phyloP scores from a whole-genome alignment of 2,888 invertebrate genomes.

The Drosophila anomalipes region DNA sequence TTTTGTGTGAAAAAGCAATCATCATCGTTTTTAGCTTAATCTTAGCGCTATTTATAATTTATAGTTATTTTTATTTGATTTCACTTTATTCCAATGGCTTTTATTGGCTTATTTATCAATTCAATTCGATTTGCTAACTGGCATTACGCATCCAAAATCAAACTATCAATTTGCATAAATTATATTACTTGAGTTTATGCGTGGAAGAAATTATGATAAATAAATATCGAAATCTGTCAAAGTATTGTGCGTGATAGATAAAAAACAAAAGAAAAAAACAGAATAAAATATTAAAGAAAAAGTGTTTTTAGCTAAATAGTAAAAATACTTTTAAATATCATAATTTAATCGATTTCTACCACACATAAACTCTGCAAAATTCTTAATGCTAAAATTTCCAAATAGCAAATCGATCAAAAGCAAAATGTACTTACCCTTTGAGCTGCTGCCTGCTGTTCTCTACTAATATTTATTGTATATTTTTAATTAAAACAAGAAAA shows the following conservation, averaged over 20 bases:
- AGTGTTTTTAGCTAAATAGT: not conserved
- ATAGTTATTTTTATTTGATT: constrained; percentile 59
- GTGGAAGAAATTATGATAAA: constrained; percentile 1
- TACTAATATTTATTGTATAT: constrained; percentile 78
- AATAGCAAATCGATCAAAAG: constrained; percentile 25
- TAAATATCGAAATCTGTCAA: not conserved
- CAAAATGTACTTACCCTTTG: constrained; percentile 56
- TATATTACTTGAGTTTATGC: constrained; percentile 10
- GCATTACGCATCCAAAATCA: not conserved
- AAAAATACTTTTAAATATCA: not conserved
- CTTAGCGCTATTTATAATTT: constrained; percentile 64
- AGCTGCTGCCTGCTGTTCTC: constrained; percentile 60
- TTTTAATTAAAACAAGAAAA: constrained; percentile 24
- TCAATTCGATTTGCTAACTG: constrained; percentile 29
- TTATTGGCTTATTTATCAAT: constrained; percentile 26
- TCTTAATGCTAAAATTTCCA: not conserved
- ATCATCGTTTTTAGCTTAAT: constrained; percentile 60
- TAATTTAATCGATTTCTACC: not conserved
- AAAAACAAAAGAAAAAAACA: not conserved
- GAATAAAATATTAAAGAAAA: not conserved
- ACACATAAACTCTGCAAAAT: constrained; percentile 1
- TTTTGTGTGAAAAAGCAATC: constrained; percentile 24
- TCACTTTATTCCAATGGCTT: constrained; percentile 26
- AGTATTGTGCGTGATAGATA: constrained; percentile 11
- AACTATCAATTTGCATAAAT: constrained; percentile 12